Percentiles rank a stretch among this genome's conserved stretches.
phyloP scores from a whole-genome alignment of 2,888 invertebrate genomes.

The Seira ritae region DNA sequence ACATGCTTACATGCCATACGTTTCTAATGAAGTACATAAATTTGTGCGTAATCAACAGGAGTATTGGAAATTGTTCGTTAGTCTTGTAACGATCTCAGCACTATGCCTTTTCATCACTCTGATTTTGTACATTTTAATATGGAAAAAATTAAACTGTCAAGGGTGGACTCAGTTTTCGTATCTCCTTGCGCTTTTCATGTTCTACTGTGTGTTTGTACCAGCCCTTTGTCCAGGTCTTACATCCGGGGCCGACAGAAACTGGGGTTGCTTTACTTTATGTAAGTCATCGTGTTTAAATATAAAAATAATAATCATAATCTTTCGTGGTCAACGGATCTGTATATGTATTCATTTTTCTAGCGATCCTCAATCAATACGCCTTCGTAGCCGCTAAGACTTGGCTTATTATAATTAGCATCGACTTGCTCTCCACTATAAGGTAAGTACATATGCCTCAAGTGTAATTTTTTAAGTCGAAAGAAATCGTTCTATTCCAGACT shows the following conservation, averaged over 20 bases:
- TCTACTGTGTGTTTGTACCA: slow-evolving; percentile 54
- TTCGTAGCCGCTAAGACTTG: slow-evolving; percentile 57
- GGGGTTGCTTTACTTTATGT: slow-evolving; percentile 37
- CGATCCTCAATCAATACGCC: slow-evolving; percentile 47
- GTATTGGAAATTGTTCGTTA: slow-evolving; percentile 62
- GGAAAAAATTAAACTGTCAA: slow-evolving; percentile 67
- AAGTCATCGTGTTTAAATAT: neutral
- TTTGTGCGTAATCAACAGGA: no score
- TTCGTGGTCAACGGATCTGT: no score
- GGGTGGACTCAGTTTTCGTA: slow-evolving; percentile 68
- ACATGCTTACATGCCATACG: no score
- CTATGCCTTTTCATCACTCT: slow-evolving; percentile 66
- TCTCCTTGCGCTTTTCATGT: slow-evolving; percentile 45
- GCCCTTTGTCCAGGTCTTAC: slow-evolving; percentile 52
- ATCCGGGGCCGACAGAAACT: slow-evolving; percentile 25
- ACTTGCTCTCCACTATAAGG: slow-evolving; percentile 46
- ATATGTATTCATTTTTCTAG: slow-evolving; percentile 39
- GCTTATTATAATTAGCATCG: slow-evolving; percentile 55
- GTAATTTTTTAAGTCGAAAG: no score
- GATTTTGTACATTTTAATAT: slow-evolving; percentile 58
- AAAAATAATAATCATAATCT: no score
- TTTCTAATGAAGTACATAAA: no score
- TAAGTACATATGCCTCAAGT: no score
- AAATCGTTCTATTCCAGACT: no score
- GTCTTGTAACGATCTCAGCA: slow-evolving; percentile 63